Conservation (phyloP, 2,113 vertebrate genomes). For the Syrrhaptes paradoxus region DNA sequence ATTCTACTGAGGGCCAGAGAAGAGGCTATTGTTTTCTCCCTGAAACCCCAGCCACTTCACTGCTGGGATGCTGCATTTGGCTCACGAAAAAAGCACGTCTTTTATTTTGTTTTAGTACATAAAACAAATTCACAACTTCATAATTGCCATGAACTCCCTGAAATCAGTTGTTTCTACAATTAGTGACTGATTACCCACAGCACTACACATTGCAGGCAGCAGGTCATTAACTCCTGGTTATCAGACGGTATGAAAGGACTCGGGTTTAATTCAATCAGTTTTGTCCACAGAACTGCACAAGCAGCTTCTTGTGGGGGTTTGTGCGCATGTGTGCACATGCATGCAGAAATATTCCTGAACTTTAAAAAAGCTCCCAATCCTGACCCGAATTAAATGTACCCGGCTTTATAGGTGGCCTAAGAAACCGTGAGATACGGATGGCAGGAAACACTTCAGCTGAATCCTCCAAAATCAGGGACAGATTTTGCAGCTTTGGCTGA, state of each 20-base stretch:
- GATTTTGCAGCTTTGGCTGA: not conserved
- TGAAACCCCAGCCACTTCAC: not conserved
- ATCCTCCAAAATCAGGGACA: not conserved
- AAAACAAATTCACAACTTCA: no score
- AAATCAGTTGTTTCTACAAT: conserved; percentile 76
- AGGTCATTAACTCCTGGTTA: conserved; percentile 61
- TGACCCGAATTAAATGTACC: not conserved
- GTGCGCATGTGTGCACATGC: fast-evolving
- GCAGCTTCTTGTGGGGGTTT: not conserved
- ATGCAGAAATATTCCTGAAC: not conserved
- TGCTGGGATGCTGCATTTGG: not conserved
- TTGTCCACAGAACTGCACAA: not conserved
- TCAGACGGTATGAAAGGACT: conserved; percentile 26
- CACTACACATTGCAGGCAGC: conserved; percentile 54
- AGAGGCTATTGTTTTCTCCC: not conserved
- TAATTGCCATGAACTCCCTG: conserved; percentile 50
- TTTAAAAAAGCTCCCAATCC: not conserved
- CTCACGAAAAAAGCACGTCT: not conserved
- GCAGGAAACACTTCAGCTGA: not conserved
- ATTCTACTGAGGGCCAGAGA: not conserved
- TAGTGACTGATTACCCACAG: conserved; percentile 74
- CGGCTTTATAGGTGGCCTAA: not conserved
- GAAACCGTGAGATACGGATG: not conserved
- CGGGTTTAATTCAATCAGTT: conserved; percentile 25
- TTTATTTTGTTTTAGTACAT: not conserved